phyloP scores from a whole-genome alignment of 2,113 vertebrate species.

The Microcebus ravelobensis region DNA sequence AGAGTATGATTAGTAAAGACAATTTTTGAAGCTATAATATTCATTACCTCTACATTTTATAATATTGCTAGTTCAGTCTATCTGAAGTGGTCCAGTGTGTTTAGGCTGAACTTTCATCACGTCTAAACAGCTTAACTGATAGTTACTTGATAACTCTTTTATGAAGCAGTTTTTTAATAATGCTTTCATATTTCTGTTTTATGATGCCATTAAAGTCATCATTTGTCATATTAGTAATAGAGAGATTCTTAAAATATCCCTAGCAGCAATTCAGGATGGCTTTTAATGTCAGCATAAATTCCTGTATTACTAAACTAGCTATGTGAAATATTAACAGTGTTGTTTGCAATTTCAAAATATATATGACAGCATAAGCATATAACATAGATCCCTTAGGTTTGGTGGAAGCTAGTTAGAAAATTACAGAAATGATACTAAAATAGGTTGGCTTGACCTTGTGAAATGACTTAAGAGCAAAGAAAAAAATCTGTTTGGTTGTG shows the following conservation, averaged over 20 bases:
- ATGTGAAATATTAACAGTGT: conserved; percentile 78
- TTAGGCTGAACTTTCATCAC: conserved; percentile 76
- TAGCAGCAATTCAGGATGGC: conserved; percentile 72
- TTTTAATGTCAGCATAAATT: conserved; percentile 84
- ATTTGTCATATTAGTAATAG: conserved; percentile 81
- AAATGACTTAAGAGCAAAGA: not conserved
- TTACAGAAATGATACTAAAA: conserved; percentile 45
- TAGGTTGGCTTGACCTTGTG: not conserved
- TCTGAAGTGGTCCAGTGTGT: conserved; percentile 54
- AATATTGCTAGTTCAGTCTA: conserved; percentile 57
- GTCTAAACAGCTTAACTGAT: conserved; percentile 79
- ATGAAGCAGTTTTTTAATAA: conserved; percentile 82
- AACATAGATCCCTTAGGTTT: conserved; percentile 34
- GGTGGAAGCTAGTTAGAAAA: conserved; percentile 50
- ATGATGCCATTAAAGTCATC: conserved; percentile 80
- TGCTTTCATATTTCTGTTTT: conserved; percentile 81
- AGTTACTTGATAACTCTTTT: conserved; percentile 77
- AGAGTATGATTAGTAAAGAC: conserved; percentile 55
- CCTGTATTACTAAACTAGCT: conserved; percentile 75
- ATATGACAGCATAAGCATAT: conserved; percentile 63
- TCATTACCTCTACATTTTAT: conserved; percentile 65
- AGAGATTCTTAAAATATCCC: conserved; percentile 80
- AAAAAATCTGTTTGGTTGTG: not conserved
- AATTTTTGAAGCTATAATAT: conserved; percentile 71
- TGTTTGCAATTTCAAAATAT: conserved; percentile 77